Evolutionary conservation across 2,797 vertebrate species (phyloP).

Genomic region (Labeo calbasu): DNA sequence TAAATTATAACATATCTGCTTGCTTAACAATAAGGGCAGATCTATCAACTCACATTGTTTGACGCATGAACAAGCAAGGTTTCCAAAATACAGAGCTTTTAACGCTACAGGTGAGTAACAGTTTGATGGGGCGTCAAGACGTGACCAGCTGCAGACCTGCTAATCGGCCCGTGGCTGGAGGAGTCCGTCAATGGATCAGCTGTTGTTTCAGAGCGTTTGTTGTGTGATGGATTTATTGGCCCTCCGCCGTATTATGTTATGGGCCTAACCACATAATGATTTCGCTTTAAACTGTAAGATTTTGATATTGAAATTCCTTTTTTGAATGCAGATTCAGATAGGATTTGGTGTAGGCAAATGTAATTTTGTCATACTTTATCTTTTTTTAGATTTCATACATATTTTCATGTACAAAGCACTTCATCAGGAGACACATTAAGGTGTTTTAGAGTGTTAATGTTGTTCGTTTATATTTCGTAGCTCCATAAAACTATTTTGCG

Average conservation of each 20-base stretch:
- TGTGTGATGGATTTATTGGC: not conserved
- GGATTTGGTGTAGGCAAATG: not conserved
- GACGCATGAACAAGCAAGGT: not conserved
- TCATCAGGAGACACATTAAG: not conserved
- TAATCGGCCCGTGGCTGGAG: constrained; percentile 27
- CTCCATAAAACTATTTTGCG: constrained; percentile 42
- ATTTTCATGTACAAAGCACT: not conserved
- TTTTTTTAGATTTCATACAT: not conserved
- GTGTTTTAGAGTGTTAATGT: not conserved
- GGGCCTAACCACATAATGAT: not conserved
- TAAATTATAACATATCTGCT: not conserved
- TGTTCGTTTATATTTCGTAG: not conserved
- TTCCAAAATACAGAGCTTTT: not conserved
- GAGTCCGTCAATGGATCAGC: constrained; percentile 22
- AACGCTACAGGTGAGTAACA: not conserved
- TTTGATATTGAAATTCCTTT: not conserved
- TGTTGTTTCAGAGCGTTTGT: not conserved
- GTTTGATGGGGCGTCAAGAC: not conserved
- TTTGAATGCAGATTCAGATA: not conserved
- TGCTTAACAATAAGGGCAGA: not conserved
- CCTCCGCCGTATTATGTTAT: not conserved
- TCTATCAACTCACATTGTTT: not conserved
- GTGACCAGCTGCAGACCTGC: constrained; percentile 24
- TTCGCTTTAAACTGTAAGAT: not conserved
- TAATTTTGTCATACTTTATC: not conserved